phyloP scores from a whole-genome alignment of 1,140 invertebrate species.

The Odontomachus brunneus region DNA sequence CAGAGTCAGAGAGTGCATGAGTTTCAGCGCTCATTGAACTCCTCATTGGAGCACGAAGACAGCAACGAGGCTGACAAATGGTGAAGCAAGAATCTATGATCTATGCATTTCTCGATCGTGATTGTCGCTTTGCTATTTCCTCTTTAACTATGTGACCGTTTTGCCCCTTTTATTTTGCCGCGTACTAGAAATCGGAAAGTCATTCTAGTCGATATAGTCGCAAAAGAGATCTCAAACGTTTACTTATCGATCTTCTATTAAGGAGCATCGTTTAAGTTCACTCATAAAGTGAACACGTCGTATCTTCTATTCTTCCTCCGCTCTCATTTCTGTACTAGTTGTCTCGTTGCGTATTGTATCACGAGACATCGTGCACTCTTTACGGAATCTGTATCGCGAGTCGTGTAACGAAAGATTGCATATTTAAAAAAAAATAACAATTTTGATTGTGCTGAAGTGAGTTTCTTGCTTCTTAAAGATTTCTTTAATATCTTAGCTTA shows the following conservation, averaged over 20 bases:
- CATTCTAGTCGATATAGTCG: conserved; percentile 6
- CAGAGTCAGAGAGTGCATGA: conserved; percentile 94
- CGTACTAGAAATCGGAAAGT: conserved; percentile 14
- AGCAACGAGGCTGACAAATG: conserved; percentile 82
- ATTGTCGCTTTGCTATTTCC: conserved; percentile 35
- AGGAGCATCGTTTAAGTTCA: conserved; percentile 23
- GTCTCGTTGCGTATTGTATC: conserved; percentile 8
- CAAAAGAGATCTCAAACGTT: conserved; percentile 23
- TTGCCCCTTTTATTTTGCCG: conserved; percentile 14
- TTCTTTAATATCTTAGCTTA: conserved; percentile 20
- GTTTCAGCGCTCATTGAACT: conserved; percentile 86
- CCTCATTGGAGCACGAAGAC: conserved; percentile 80
- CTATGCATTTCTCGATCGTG: conserved; percentile 46
- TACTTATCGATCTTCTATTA: conserved; percentile 24
- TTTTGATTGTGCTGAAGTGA: conserved; percentile 16
- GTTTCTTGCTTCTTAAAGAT: conserved; percentile 24
- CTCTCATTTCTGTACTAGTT: conserved; percentile 5
- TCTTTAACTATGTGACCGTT: background rate
- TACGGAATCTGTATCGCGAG: conserved; percentile 3
- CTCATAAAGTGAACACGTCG: conserved; percentile 12
- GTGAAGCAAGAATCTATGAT: conserved; percentile 70
- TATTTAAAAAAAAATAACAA: conserved; percentile 9
- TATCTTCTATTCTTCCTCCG: conserved; percentile 19
- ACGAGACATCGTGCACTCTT: conserved; percentile 6
- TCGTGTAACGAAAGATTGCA: background rate